Percentiles rank a stretch among this genome's conserved stretches.
Evolutionary conservation across 1,140 invertebrate species (phyloP).

Genomic region (Chrysoperla carnea): DNA sequence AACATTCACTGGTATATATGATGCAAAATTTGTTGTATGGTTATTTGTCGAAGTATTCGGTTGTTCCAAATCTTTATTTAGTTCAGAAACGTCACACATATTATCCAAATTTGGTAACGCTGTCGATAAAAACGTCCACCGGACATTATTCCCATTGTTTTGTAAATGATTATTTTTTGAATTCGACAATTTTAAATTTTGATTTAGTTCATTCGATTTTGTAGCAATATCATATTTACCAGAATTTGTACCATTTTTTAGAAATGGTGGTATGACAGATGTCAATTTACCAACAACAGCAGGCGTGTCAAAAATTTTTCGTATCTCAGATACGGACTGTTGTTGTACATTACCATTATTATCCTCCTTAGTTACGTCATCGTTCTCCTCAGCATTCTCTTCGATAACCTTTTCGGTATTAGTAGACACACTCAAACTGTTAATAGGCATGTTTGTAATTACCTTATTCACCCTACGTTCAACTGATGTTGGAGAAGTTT

Average conservation of each 20-base stretch:
- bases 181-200: not conserved
- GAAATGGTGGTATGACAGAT: not conserved
- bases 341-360: constrained; percentile 30
- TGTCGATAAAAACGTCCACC: not conserved
- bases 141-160: not conserved
- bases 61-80: not conserved
- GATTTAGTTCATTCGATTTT: not conserved
- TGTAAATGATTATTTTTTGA: not conserved
- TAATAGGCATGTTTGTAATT: constrained; percentile 12
- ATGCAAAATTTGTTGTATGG: constrained; percentile 33
- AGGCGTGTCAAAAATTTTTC: constrained; percentile 28
- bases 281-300: constrained; percentile 16
- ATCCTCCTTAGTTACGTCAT: too few relatives aligned
- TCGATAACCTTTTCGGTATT: constrained; percentile 14
- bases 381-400: constrained; percentile 1
- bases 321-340: constrained; percentile 30
- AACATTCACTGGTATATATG: constrained; percentile 30
- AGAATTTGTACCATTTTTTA: too few relatives aligned
- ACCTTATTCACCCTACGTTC: constrained; percentile 20
- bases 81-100: not conserved
- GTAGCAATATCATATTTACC: not conserved
- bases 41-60: constrained; percentile 13
- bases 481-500: constrained; percentile 11
- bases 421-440: constrained; percentile 9
- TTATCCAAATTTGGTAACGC: not conserved